Base-by-base conservation (phyloP, 2,888 invertebrate genomes). In the Drosophila nr. fundita region DNA sequence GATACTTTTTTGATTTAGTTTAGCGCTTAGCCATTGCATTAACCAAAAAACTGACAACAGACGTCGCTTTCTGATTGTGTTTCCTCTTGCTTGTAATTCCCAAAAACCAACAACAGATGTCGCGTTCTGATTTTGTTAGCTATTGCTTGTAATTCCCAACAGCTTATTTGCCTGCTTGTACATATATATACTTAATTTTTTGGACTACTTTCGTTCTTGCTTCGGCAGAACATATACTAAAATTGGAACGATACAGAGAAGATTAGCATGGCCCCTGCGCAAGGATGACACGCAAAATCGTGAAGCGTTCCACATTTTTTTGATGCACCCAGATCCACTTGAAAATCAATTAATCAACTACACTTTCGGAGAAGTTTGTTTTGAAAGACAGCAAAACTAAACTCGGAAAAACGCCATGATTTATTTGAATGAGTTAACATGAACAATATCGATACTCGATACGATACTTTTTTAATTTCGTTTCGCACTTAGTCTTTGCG, bases 221-320 rank as follows among this genome's bases (percentile, higher is more conserved):
- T 95, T 95, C 95, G 95, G 95, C 95, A 95, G 95, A 95, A 95
- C 95, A 95, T 95, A 95, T 95, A 95, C 96, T 96, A 96, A 96
- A 96, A 96, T 96, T 96, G 96, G 96, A 96, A 96, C 96, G 96
- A 96, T 96, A 96, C 96, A 96, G 96, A 96, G 96, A 96, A 96
- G 96, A 96, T 96, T 96, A 96, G 96, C 96, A 96, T 96, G 96
- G 96, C 96, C 96, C 96, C 96, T 97, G 96, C 96, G 96, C 96
- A 96, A 96, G 96, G 96, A 96, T 96, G 96, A 96, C 96, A 96
- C 96, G 96, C 96, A 96, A 96, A 97, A 96, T 96, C 96, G 96
- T 96, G 96, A 96, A 96, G 96, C 96, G 96, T 96, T 92, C 92
- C 92, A 92, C 92, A 92, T 92, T 92, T 92, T 92, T 92, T 92